Base-by-base conservation (phyloP, 2,888 invertebrate species). In the Plagodis dolabraria region DNA sequence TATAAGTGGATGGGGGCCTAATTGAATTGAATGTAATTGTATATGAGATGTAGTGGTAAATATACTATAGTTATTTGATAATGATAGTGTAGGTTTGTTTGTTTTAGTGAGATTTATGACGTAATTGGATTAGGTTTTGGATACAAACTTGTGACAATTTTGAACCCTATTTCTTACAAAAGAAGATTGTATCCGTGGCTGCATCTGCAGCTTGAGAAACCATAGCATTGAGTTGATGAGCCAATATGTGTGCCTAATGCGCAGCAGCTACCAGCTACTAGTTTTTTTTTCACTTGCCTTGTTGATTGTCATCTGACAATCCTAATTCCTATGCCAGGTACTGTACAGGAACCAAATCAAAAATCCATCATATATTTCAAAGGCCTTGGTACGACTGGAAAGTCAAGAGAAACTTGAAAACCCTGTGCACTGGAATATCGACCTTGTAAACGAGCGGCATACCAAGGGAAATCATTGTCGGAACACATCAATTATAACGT, bases 391-490 rank as follows among this genome's bases (percentile, higher is more conserved):
- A 5, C 8, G 10, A 10, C 40, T 8, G 43, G 43, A 76, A 76
- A 75, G 68, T 67, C 66, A 59, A 60, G 71, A 62, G 78, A 78
- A 75, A 78, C 65, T 70, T 68, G 66, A 74, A 68, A 74, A 72
- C 71, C 66, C 53, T 65, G 60, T 53, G 64, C 67, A 72, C 63
- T 68, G 71, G 72, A 78, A 75, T 73, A 70, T 67, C 78, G 71
- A 76, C 79, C 78, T 78, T 77, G 74, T 38, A 49, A 49, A 12
- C 54, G 36, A 55, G 36, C 58, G 57, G 57, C 48, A 34, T 50
- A 44, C 42, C 60, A 64, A 75, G 82, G 82, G 80, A 84, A 77
- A 77, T 77, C 74, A 68, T 61, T 75, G 80, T 83, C 83, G 83
- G 83, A 83, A 83, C 73, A 61, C 71, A 75, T 75, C 74, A 69